Base-by-base conservation (phyloP, 2,888 invertebrate genomes). In the Margaritifera margaritifera region DNA sequence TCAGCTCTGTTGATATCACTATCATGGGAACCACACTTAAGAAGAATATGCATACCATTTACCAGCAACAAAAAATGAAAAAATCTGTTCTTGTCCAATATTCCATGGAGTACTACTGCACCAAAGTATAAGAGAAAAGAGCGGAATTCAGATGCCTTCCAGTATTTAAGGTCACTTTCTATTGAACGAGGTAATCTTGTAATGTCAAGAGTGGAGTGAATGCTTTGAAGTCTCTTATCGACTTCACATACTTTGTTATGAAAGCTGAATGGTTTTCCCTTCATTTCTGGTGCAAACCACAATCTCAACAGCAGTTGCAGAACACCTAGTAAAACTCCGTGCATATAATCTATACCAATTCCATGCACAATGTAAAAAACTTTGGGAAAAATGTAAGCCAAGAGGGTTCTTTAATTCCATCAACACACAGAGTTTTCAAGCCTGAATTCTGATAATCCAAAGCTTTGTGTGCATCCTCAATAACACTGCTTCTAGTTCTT, bases 281-380 rank as follows among this genome's bases (percentile, higher is more conserved):
- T 27, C 4, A 27, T 31, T 24, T 57, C 22, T 42, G 59, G 20
- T 42, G 65, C 53, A 68, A 75, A 79, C 72, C 71, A 77, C 27
- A 68, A 63, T 25, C 24, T 1, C 22, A 79, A 25, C 6, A 77
- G 60, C 19, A 66, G 58, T 64, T 74, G 73, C n/a, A 71, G 71
- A n/a, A 77, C 67, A 2, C 75, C 74, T 11, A 75, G 27, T 18
- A 78, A 31, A 18, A 75, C 75, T 24, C 72, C 70, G 62, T 78
- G 78, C 73, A 77, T 77, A 42, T 77, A 77, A 24, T 77, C 77
- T 24, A 74, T 72, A 3, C 68, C 72, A 25, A 64, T 61, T 51
- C 71, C 66, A 19, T 22, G 3, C 18, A n/a, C n/a, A 68, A 24
- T 66, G 50, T 42, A 51, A 63, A 52, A 63, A 74, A 70, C 19